phyloP scores from a whole-genome alignment of 2,113 vertebrate species.

The Apus apus region DNA sequence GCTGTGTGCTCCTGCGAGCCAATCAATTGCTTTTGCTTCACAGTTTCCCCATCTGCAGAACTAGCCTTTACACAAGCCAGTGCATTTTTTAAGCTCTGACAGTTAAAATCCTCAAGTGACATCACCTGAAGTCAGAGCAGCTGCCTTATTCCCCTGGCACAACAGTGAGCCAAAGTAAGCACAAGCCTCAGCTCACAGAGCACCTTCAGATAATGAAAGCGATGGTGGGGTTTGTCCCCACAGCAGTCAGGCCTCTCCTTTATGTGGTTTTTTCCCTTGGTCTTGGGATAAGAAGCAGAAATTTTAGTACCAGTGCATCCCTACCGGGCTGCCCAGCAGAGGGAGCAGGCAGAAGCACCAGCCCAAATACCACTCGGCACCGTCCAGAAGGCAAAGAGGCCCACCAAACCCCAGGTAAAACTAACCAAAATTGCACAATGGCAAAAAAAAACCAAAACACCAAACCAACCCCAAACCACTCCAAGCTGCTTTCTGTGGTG shows the following conservation, averaged over 20 bases:
- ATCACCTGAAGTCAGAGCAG: slow-evolving; percentile 48
- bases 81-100: slow-evolving; percentile 48
- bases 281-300: neutral
- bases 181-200: neutral
- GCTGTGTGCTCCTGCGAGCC: neutral
- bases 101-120: slow-evolving; percentile 54
- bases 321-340: neutral
- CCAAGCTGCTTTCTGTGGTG: neutral
- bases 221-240: neutral
- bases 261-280: fast-evolving
- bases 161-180: slow-evolving; percentile 33
- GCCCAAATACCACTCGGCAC: neutral
- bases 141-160: slow-evolving; percentile 42
- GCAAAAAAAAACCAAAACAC: neutral
- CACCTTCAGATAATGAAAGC: slow-evolving; percentile 31
- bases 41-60: slow-evolving; percentile 43
- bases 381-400: neutral
- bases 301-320: neutral
- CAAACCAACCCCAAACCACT: fast-evolving
- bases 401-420: neutral
- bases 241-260: neutral
- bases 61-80: neutral
- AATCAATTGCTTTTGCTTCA: neutral
- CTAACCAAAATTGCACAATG: neutral
- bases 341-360: neutral